Evolutionary conservation across 2,888 invertebrate genomes (phyloP).

Genomic region (Drosophila histrio): DNA sequence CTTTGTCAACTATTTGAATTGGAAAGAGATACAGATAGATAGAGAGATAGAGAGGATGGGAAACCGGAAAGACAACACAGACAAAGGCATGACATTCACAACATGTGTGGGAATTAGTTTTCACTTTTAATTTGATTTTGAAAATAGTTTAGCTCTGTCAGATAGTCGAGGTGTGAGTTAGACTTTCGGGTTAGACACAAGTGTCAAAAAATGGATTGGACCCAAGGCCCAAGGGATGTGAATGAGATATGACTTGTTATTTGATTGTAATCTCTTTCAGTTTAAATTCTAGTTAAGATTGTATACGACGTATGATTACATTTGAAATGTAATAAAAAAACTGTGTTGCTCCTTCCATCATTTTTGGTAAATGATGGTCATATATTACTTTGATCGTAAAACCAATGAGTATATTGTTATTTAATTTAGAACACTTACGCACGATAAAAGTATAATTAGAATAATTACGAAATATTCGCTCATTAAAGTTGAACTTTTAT

Average conservation of each 20-base stretch:
- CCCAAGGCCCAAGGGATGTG: conserved; percentile 8
- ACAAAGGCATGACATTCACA: conserved; percentile 39
- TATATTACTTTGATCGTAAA: conserved; percentile 46
- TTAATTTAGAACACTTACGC: conserved; percentile 52
- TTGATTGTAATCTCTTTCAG: neutral
- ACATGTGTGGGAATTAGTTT: conserved; percentile 60
- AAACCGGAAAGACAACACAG: conserved; percentile 23
- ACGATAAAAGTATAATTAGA: conserved; percentile 62
- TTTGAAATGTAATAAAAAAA: neutral
- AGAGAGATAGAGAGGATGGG: neutral
- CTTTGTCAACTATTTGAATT: conserved; percentile 54
- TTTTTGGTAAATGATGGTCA: conserved; percentile 29
- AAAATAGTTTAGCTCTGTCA: conserved; percentile 52
- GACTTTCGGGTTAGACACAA: conserved; percentile 15
- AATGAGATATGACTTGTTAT: conserved; percentile 26
- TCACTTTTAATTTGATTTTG: conserved; percentile 68
- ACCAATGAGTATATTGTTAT: conserved; percentile 30
- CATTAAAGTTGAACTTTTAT: conserved; percentile 67
- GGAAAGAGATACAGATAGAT: neutral
- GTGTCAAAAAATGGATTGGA: conserved; percentile 1
- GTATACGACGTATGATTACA: neutral
- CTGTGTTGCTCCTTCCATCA: neutral
- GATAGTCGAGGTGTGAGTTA: neutral
- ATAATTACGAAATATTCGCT: conserved; percentile 61
- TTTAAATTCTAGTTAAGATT: neutral